These are phyloP conservation scores for Sebastes taczanowskii DNA, from an alignment of 2,797 vertebrate species.

Conservation along the genomic window DNA sequence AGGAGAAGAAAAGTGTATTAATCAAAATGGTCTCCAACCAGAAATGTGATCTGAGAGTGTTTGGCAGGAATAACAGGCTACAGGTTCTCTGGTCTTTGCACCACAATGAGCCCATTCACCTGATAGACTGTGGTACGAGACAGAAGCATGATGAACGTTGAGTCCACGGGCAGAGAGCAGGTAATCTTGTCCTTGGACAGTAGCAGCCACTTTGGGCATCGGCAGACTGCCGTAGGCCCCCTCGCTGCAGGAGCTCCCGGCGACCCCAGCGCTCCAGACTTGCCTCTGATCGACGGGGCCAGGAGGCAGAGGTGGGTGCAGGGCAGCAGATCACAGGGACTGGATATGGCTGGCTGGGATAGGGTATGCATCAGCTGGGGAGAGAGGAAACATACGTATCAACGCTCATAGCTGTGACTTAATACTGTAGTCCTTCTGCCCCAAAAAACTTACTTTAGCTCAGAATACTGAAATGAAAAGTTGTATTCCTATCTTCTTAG, in stretches of 20 bases:
- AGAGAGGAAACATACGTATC: background rate
- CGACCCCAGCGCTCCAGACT: background rate
- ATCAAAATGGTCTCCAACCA: background rate
- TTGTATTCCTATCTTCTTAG: background rate
- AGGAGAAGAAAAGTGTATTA: background rate
- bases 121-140: slow-evolving; percentile 79
- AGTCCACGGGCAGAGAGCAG: slow-evolving; percentile 80
- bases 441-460: background rate
- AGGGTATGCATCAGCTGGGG: slow-evolving; percentile 87
- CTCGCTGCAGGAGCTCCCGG: background rate
- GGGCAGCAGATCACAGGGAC: slow-evolving; percentile 73
- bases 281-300: slow-evolving; percentile 33
- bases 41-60: background rate
- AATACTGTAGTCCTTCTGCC: background rate
- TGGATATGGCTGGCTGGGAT: slow-evolving; percentile 77
- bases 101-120: slow-evolving; percentile 72
- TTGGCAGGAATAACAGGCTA: background rate
- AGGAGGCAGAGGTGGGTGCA: slow-evolving; percentile 92
- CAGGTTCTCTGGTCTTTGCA: background rate
- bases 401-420: background rate
- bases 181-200: slow-evolving; percentile 81
- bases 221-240: slow-evolving; percentile 78
- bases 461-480: background rate
- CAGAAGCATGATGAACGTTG: slow-evolving; percentile 84
- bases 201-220: slow-evolving; percentile 81